Evolutionary conservation across 2,797 vertebrate genomes (phyloP), one percentile per base, ranked within the genome.

Genomic region (Antrozous pallidus): DNA sequence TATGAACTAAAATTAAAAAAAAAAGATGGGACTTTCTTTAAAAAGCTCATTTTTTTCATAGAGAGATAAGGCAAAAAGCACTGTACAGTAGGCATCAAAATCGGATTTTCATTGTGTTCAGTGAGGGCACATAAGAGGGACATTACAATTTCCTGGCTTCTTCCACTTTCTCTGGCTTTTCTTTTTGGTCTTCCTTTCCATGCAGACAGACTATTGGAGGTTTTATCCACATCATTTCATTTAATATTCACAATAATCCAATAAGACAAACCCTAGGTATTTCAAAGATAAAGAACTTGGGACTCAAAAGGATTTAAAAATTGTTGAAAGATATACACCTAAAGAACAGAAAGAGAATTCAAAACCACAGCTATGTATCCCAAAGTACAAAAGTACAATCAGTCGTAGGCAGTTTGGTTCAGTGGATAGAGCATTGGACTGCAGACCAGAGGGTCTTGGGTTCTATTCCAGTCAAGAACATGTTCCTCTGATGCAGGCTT

Each of bases 301-400:
- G 54, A 71, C 22, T 93, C 36, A 67, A 28, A 45, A 13, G 33
- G 18, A 51, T 47, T 91, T 82, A 24, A 85, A 58, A 94, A 49
- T 51, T 87, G 26, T 51, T 11, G 42, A 83, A 86, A 42, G 47
- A 61, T 54, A 69, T 49, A 94, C 38, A 95, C 45, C 77, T 88
- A 96, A 88, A 33, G 38, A 84, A 45, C 51, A 94, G 87, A 88
- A 92, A 73, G 56, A 90, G 28, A 67, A 58, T 83, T 88, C 33
- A 91, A 95, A 93, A 92, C 84, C 83, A 91, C 74, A 82, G 54
- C 5, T 87, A 67, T 89, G 45, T 16, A 20, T 75, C 38, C 81
- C 58, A 80, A 87, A 85, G 40, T 54, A 54, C 51, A 40, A 95
- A 87, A 93, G 26, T 42, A 73, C 11, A 93, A 54, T 54, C 51